Base-by-base conservation (phyloP, 2,888 invertebrate genomes). In the Bhutanitis thaidina region DNA sequence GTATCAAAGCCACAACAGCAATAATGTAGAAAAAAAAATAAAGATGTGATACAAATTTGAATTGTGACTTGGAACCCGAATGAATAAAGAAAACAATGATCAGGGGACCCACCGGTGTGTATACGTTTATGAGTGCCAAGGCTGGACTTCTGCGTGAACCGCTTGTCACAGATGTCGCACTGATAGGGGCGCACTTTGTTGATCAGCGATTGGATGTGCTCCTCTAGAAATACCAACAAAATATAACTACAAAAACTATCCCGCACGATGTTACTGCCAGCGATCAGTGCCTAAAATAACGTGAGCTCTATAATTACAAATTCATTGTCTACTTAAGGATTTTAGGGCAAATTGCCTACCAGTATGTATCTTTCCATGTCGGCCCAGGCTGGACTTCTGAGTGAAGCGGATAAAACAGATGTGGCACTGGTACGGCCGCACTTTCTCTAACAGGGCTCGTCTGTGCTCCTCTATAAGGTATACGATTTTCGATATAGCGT, bases 121-220 rank as follows among this genome's bases (percentile, higher is more conserved):
- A 94, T 93, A 75, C 94, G 92, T 80, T 94, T 94, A 90, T 95
- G 95, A 71, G 94, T 94, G 86, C 94, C 95, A 68, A 95, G 90
- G 86, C 94, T 94, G 77, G 94, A 94, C 88, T 95, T 95, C 90
- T 95, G 95, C 64, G 94, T 94, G 88, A 95, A 95, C 77, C 94
- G 91, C 90, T 95, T 95, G 80, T 93, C 91, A 84, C 95, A 95
- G 76, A 93, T 90, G 81, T 93, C 93, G 81, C 95, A 95, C 78
- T 94, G 90, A 86, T 89, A 91, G 71, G 91, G 91, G 75, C 91
- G 90, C 85, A 90, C 90, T 90, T 90, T 90, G 90, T 90, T 90
- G 90, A 90, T 90, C 90, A 90, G 90, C 90, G 90, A 90, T 87
- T 90, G 90, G 85, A 90, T 90, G 90, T 90, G 90, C 85, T 90